Evolutionary conservation across 2,797 vertebrate genomes (phyloP), one percentile per base, ranked within the genome.

Genomic region (Sebastes miniatus): DNA sequence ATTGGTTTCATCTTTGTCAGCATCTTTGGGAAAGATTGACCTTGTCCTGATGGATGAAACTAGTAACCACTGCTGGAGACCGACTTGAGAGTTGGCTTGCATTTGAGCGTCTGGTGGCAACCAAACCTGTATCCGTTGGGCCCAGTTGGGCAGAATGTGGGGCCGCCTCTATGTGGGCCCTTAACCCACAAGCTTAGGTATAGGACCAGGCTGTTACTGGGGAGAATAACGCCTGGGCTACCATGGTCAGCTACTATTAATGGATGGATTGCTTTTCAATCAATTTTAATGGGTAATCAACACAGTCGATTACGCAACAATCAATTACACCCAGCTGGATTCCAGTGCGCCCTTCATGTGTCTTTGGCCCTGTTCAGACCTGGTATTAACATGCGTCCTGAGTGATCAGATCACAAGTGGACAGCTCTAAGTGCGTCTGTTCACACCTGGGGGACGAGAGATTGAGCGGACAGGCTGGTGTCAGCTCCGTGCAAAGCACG

Each of bases 251-350:
- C 9, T 54, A 22, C n/a, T 54, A 22, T 54, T 54, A 54, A 10
- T 54, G n/a, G 14, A 71, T 75, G 22, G 56, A 50, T 62, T 31
- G 52, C 47, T 69, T 86, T 76, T 59, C 64, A 77, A 61, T 84
- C 61, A 5, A 73, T 56, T 69, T 43, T 43, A 32, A 78, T 62
- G 63, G 36, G 47, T 43, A 74, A 61, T 76, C 62, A 73, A 56
- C 4, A 22, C 20, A 78, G 59, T 64, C 5, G 5, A 56, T 85
- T 50, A 59, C 29, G 8, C n/a, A 56, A 54, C 20, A 36, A 16
- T 43, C 13, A 12, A 39, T 83, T 66, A 76, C 31, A 64, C 24
- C 31, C 13, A 59, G 6, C 56, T 74, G 39, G 36, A 39, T 59
- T 65, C 25, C 36, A 25, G 18, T 22, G 3, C 10, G 10, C 59